These are phyloP conservation scores for Anisognathus igniventris DNA, from an alignment of 2,797 vertebrate species.

Conservation along the genomic window DNA sequence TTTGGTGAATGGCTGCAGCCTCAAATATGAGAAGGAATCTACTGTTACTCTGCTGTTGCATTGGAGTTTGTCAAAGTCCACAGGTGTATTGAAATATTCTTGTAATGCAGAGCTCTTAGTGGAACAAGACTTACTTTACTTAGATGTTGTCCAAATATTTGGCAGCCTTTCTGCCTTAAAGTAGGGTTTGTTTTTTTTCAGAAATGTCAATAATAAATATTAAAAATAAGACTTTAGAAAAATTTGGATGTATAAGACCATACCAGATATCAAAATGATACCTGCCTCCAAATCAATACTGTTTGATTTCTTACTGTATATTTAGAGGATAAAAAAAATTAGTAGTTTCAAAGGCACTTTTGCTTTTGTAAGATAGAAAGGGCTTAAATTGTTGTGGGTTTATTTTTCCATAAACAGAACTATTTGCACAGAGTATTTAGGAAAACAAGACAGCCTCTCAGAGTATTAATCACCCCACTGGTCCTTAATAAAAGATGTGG, in stretches of 20 bases:
- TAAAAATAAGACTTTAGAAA: background rate
- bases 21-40: background rate
- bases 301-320: background rate
- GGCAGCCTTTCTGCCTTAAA: background rate
- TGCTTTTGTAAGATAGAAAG: background rate
- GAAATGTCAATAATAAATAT: background rate
- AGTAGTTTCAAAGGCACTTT: background rate
- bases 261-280: background rate
- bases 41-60: background rate
- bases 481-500: background rate
- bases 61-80: background rate
- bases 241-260: background rate
- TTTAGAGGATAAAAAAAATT: background rate
- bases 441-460: background rate
- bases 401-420: background rate
- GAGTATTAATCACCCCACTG: background rate
- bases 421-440: background rate
- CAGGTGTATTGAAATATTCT: background rate
- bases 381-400: background rate
- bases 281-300: accelerated
- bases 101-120: background rate
- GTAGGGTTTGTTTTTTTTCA: background rate
- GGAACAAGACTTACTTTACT: background rate
- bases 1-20: background rate
- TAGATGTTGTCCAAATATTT: background rate